phyloP scores from a whole-genome alignment of 2,113 vertebrate species.

The Lepidothrix coronata region DNA sequence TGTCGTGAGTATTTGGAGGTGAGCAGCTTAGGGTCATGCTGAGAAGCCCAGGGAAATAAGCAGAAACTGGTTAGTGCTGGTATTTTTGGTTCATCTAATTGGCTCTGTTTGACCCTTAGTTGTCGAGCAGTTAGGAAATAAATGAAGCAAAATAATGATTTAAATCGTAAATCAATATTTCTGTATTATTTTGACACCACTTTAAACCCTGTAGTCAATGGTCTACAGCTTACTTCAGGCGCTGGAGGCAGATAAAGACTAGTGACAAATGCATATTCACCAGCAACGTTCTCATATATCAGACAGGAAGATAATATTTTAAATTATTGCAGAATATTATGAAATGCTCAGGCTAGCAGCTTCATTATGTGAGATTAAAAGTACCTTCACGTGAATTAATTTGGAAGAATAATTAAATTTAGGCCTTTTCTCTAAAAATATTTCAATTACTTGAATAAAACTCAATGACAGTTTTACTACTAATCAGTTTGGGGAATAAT shows the following conservation, averaged over 20 bases:
- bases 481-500: background rate
- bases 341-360: background rate
- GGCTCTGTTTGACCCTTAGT: background rate
- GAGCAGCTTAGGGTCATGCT: background rate
- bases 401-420: background rate
- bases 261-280: background rate
- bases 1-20: background rate
- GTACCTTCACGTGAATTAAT: background rate
- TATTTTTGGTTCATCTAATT: background rate
- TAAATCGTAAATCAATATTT: conserved; percentile 8
- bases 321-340: background rate
- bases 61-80: background rate
- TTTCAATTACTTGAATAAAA: conserved; percentile 8
- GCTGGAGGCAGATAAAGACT: background rate
- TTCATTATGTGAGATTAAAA: background rate
- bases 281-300: background rate
- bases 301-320: background rate
- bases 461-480: background rate
- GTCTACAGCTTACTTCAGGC: background rate
- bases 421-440: background rate
- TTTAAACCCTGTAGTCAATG: background rate
- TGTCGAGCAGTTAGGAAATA: background rate
- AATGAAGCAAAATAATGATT: background rate
- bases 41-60: background rate
- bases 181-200: background rate